Evolutionary conservation across 1,140 invertebrate genomes (phyloP), one percentile per base, ranked within the genome.

Genomic region (Megalonaias nervosa): DNA sequence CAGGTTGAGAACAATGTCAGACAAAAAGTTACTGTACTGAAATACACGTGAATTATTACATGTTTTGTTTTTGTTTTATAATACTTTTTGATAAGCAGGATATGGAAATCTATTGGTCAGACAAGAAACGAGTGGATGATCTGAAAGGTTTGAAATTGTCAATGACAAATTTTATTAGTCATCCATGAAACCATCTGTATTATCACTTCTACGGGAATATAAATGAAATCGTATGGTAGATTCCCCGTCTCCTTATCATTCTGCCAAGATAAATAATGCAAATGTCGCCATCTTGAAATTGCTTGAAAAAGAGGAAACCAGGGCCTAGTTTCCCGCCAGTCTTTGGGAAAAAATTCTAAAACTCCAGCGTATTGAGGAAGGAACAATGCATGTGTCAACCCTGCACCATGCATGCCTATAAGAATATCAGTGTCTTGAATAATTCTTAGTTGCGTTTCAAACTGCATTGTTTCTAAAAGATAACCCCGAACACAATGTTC

Each of bases 341-440:
- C 85, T 38, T 67, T 83, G 16, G 88, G 87, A 64, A 93, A 97
- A 94, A 99, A 89, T 93, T 99, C 98, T 92, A 99, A 97, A 48
- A 98, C 93, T 59, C 94, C 95, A 55, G 95, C 97, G 96, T 97
- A 98, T 89, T 97, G 95, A 1, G 97, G 97, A 81, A 99, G 91
- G 91, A 99, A 99, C 71, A 99, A 91, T 48, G 97, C 89, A 92
- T 99, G 97, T 1, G 97, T 98, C 19, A 99, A 89, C 0, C 97
- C 98, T 77, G 97, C 97, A 26, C 98, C 98, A 91, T 99, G 98
- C 91, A 99, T 98, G 31, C 97, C 97, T 86, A 99, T 95, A 73
- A 99, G 94, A 77, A 99, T 94, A 91, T 98, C 97, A 0, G 96
- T 94, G 83, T 97, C 96, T 58, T 72, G 56, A 15, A 89, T 79